Conservation (phyloP, 2,797 vertebrate species). For the Craterocephalus amniculus region DNA sequence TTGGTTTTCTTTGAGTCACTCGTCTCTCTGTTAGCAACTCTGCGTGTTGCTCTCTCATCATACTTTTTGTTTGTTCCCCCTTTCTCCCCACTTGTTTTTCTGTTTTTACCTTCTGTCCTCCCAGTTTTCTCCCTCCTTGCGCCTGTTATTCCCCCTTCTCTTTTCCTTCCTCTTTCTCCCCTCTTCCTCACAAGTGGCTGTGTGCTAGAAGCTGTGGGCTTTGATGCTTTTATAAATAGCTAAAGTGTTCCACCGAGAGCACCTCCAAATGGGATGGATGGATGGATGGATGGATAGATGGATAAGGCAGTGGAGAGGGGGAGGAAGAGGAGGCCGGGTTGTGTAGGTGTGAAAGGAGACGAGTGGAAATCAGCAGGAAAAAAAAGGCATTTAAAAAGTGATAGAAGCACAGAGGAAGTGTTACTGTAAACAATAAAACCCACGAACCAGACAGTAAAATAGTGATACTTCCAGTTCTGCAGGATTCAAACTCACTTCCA, state of each 20-base stretch:
- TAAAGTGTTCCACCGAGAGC: conserved; percentile 75
- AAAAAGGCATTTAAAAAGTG: conserved; percentile 47
- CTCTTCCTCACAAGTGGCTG: conserved; percentile 51
- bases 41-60: neutral
- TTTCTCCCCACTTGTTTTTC: neutral
- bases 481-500: neutral
- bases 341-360: conserved; percentile 68
- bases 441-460: conserved; percentile 14
- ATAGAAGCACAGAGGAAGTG: conserved; percentile 26
- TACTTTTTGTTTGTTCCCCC: neutral
- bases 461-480: neutral
- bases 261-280: conserved; percentile 71
- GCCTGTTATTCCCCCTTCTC: conserved; percentile 1
- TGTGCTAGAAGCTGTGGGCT: conserved; percentile 73
- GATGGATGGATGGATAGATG: conserved; percentile 35
- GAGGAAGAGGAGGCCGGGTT: conserved; percentile 34
- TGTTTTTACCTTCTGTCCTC: neutral
- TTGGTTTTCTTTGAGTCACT: conserved; percentile 25
- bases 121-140: neutral
- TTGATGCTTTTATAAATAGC: conserved; percentile 82
- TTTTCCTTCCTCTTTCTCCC: conserved; percentile 26
- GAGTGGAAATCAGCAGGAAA: conserved; percentile 44
- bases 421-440: conserved; percentile 23
- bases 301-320: conserved; percentile 14
- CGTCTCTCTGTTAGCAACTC: conserved; percentile 9